These are phyloP conservation scores for Pongo abelii DNA, from an alignment of 2,113 vertebrate species.

Conservation along the genomic window DNA sequence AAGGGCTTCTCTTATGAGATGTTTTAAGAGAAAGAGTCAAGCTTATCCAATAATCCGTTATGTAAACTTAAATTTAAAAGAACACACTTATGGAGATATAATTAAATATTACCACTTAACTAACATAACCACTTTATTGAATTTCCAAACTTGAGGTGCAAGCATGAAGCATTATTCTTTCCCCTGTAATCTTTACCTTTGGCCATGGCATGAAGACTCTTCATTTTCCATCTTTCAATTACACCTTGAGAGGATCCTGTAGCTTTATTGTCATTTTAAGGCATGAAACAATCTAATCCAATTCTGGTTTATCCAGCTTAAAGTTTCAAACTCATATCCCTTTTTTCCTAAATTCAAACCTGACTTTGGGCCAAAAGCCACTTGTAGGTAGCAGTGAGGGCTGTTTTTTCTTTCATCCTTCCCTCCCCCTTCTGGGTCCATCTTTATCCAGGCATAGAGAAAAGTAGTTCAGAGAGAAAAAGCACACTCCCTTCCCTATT, in stretches of 20 bases:
- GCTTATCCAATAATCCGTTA: neutral
- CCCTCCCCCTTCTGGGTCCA: neutral
- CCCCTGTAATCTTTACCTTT: neutral
- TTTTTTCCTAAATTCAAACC: neutral
- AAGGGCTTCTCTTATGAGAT: slow-evolving; percentile 10
- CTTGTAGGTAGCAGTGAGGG: neutral
- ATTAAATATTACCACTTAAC: neutral
- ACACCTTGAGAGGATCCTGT: neutral
- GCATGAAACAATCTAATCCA: neutral
- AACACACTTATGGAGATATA: neutral
- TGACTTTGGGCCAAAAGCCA: neutral
- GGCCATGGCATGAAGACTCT: neutral
- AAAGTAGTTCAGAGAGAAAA: neutral
- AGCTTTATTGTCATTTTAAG: slow-evolving; percentile 25
- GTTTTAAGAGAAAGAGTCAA: slow-evolving; percentile 20
- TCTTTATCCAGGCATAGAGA: neutral
- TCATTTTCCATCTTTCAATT: neutral
- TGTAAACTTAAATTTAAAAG: slow-evolving; percentile 40
- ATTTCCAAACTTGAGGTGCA: neutral
- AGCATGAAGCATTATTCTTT: neutral
- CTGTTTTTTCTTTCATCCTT: neutral
- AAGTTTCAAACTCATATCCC: neutral
- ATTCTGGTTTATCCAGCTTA: neutral
- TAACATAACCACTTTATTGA: neutral
- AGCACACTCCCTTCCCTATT: neutral